Conservation (phyloP, 2,113 vertebrate genomes). For the Ceratotherium simum region DNA sequence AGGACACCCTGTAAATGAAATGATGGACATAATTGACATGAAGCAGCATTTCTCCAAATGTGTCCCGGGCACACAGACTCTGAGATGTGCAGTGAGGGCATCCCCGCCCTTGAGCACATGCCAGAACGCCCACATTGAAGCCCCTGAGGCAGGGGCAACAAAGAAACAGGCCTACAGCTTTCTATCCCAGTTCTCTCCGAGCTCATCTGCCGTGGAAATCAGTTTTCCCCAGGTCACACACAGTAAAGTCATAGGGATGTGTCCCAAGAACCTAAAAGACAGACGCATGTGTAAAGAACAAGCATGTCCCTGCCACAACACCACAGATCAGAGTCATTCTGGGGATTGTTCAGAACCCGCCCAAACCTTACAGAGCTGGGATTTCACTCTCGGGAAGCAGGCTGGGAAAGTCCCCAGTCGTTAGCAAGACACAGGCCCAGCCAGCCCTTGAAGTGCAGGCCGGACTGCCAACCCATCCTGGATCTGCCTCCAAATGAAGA, state of each 20-base stretch:
- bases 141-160: rapidly evolving
- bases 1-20: rapidly evolving
- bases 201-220: rapidly evolving
- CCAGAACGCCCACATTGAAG: background rate
- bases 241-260: background rate
- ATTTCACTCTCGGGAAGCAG: too few relatives aligned
- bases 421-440: rapidly evolving
- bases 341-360: rapidly evolving
- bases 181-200: background rate
- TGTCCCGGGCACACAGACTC: rapidly evolving
- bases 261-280: background rate
- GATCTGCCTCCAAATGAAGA: too few relatives aligned
- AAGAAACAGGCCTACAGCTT: background rate
- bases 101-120: background rate
- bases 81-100: rapidly evolving
- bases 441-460: too few relatives aligned
- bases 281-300: background rate
- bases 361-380: rapidly evolving
- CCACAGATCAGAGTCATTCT: background rate
- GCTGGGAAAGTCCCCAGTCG: rapidly evolving
- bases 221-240: too few relatives aligned
- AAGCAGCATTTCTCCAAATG: background rate
- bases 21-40: rapidly evolving
- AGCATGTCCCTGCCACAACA: background rate
- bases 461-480: too few relatives aligned